Conservation (phyloP, 2,797 vertebrate species). For the Masticophis lateralis region DNA sequence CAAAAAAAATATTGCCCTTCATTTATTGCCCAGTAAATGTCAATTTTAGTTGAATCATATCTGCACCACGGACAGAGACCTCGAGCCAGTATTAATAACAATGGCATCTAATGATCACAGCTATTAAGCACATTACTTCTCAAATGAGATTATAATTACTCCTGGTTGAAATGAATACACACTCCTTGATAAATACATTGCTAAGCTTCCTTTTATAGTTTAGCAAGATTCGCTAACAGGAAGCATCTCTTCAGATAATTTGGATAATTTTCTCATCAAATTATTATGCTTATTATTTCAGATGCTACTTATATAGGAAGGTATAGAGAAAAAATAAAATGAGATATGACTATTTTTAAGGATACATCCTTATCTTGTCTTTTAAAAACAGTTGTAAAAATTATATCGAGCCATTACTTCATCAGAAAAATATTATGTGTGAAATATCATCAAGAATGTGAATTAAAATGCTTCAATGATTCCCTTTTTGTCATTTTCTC, state of each 20-base stretch:
- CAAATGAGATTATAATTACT: conserved; percentile 20
- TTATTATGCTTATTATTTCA: not conserved
- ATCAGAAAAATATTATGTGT: not conserved
- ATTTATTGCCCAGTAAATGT: conserved; percentile 23
- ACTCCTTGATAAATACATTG: conserved; percentile 26
- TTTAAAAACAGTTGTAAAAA: not conserved
- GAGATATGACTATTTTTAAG: fast-evolving
- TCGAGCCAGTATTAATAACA: not conserved
- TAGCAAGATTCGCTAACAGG: not conserved
- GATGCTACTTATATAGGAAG: not conserved
- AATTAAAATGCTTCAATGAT: not conserved
- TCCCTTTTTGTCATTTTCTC: not conserved
- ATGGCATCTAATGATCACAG: not conserved
- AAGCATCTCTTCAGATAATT: conserved; percentile 8
- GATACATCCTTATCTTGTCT: not conserved
- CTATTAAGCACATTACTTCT: conserved; percentile 36
- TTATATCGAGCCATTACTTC: not conserved
- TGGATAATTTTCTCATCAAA: conserved; percentile 1
- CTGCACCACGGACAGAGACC: not conserved
- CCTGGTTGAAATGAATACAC: conserved; percentile 42
- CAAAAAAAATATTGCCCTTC: not conserved
- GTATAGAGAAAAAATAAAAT: not conserved
- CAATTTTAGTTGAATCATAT: conserved; percentile 20
- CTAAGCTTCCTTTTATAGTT: not conserved
- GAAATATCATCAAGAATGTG: not conserved